Conservation (phyloP, 2,113 vertebrate genomes). For the Leptocoma aspasia region DNA sequence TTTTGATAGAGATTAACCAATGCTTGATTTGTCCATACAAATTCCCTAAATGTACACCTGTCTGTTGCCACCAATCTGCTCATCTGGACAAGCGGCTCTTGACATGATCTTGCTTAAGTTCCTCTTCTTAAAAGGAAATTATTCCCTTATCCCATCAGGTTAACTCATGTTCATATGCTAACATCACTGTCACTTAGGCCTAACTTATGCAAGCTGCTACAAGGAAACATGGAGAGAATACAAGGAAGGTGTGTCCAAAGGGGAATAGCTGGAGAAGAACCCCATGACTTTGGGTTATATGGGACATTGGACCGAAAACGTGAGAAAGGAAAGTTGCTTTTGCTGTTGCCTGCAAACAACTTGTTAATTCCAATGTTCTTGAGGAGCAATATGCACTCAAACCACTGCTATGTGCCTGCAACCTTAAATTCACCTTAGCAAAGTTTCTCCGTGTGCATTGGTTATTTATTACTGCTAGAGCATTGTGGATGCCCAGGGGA, state of each 20-base stretch:
- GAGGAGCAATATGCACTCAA: slow-evolving; percentile 9
- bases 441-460: slow-evolving; percentile 10
- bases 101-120: not conserved
- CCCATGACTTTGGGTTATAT: accelerated
- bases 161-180: not conserved
- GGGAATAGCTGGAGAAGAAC: not conserved
- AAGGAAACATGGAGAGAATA: not conserved
- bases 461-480: slow-evolving; percentile 59
- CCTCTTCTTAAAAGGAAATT: not conserved
- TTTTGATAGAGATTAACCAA: not conserved
- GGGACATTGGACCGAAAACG: accelerated
- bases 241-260: not conserved
- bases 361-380: slow-evolving; percentile 24
- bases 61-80: not conserved
- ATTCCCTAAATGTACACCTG: not conserved
- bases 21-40: not conserved
- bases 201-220: not conserved
- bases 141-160: not conserved
- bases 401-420: not conserved
- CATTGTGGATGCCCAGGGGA: slow-evolving; percentile 37
- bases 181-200: not conserved
- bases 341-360: not conserved
- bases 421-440: slow-evolving; percentile 61
- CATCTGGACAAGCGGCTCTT: not conserved
- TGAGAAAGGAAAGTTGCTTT: not conserved